Base-by-base conservation (phyloP, 1,140 invertebrate genomes). In the Latrodectus geometricus region DNA sequence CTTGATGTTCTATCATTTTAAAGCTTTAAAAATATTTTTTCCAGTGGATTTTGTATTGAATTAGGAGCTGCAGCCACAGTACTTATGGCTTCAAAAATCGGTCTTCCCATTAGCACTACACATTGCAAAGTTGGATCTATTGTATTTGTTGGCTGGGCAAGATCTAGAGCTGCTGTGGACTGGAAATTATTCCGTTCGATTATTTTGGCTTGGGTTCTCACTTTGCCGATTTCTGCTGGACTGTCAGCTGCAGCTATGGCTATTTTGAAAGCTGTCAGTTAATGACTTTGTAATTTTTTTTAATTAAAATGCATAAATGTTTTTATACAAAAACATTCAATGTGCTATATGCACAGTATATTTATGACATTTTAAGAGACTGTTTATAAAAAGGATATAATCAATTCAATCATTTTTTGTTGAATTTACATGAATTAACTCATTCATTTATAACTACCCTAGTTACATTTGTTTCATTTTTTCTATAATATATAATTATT, bases 41-140 rank as follows among this genome's bases (percentile, higher is more conserved):
- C 23, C 90, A 97, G 96, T 89, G 97, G 97, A 14, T 98, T 98
- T 89, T 96, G 96, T 11, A 98, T 98, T 91, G 97, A 98, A 92
- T 94, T 99, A 89, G 98, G 98, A 52, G 95, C 98, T 35, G 98
- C 98, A 15, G 93, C 98, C 81, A 99, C 98, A 49, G 98, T 99
- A 70, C 92, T 99, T 89, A 91, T 99, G 82, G 98, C 98, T 54
- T 98, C 96, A 89, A 99, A 99, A 92, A 94, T 97, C 88, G 98
- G 98, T 15, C 93, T 99, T 89, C 98, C 98, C 17, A 97, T 99
- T 89, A 98, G 96, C 87, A 99, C 98, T 7, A 99, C 98, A 0
- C 98, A 99, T 91, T 99, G 98, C 91, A 99, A 99, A 93, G 98
- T 99, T 7, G 98, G 97, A 21, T 97, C 96, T 12, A 96, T 99